phyloP scores from a whole-genome alignment of 2,888 invertebrate species.

The Saturnia pavonia region DNA sequence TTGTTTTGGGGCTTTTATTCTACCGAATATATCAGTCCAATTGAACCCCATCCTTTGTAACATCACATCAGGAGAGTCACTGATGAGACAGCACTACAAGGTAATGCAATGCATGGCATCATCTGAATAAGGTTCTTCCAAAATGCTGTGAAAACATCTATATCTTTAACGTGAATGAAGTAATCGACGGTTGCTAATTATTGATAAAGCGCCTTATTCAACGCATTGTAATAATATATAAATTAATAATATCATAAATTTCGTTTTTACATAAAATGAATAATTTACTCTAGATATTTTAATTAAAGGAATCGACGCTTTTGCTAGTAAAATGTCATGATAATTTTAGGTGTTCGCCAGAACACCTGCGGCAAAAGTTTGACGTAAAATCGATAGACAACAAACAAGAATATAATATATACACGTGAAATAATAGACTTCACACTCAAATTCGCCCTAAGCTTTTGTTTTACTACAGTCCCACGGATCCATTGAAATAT shows the following conservation, averaged over 20 bases:
- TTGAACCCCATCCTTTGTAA: no score
- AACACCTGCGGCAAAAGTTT: constrained; percentile 62
- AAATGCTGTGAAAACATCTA: no score
- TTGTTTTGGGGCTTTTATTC: no score
- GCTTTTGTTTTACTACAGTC: constrained; percentile 14
- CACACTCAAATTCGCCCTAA: constrained; percentile 4
- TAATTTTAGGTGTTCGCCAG: constrained; percentile 55
- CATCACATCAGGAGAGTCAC: no score
- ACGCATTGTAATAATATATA: background rate
- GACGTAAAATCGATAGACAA: constrained; percentile 59
- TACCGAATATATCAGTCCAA: no score
- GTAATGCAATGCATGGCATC: no score
- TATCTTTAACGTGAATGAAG: no score
- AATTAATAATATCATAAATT: background rate
- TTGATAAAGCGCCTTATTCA: background rate
- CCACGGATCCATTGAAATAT: constrained; percentile 3
- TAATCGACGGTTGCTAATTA: no score
- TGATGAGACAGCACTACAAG: no score
- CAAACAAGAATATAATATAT: constrained; percentile 31
- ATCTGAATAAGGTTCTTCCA: no score
- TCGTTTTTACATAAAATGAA: constrained; percentile 28
- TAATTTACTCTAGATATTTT: constrained; percentile 50
- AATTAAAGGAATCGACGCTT: constrained; percentile 57
- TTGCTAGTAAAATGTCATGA: constrained; percentile 66
- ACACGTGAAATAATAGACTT: constrained; percentile 8